Base-by-base conservation (phyloP, 1,140 invertebrate genomes). In the Macrotrachela quadricornifera region DNA sequence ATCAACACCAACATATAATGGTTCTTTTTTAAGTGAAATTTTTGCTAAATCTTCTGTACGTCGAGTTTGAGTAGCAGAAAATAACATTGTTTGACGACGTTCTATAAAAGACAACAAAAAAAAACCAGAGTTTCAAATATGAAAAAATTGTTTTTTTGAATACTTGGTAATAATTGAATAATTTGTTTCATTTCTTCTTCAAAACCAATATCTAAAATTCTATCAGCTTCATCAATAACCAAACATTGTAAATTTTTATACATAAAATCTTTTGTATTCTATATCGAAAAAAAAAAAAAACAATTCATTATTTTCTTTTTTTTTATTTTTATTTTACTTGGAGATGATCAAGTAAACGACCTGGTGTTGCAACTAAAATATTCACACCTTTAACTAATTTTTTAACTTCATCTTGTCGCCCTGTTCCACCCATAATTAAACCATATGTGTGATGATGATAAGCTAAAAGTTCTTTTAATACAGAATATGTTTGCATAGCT, bases 141-240 rank as follows among this genome's bases (percentile, higher is more conserved):
- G n/a, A n/a, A n/a, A n/a, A n/a, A n/a, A n/a, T n/a, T n/a, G n/a
- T n/a, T n/a, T n/a, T n/a, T n/a, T n/a, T n/a, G n/a, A n/a, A 78
- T 75, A 91, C 87, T 94, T 51, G 94, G 92, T 57, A 99, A 73
- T 49, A 94, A 68, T 63, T 82, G 82, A 17, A 99, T 80, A 59
- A 99, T 96, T 72, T 91, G 82, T 67, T 91, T 92, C 64, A 99
- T 79, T 69, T 99, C 94, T 65, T 95, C 85, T 73, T 97, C 92
- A 72, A 97, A 99, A 56, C 94, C 94, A 69, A 96, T 86, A 65
- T 97, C 90, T 50, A 99, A 72, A 65, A 99, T 94, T 63, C 91
- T 75, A 73, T 99, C 94, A 45, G 92, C 92, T 74, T 99, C 94
- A 73, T 99, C 94, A 67, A 99, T 94, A 16, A 99, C 77, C 10